Conservation (phyloP, 2,888 invertebrate species). For the Tanaodytes sp. region DNA sequence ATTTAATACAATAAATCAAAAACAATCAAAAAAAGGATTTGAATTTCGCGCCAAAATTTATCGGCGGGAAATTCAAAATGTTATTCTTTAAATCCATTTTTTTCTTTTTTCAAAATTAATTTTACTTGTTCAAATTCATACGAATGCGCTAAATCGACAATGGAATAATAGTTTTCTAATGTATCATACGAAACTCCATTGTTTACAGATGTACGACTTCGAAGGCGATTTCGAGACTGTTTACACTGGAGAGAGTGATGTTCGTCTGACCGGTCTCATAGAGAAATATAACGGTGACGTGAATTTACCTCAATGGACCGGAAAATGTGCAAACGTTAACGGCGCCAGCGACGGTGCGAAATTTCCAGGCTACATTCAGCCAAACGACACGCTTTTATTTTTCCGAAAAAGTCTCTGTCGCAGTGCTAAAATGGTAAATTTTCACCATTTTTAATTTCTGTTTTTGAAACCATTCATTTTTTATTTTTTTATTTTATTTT, state of each 20-base stretch:
- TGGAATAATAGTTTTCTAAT: too few species aligned
- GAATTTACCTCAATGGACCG: conserved; percentile 85
- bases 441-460: too few species aligned
- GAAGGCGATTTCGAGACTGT: conserved; percentile 85
- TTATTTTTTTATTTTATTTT: neutral
- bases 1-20: too few species aligned
- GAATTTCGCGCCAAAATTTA: too few species aligned
- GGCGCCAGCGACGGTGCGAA: conserved; percentile 89
- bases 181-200: conserved; percentile 13
- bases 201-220: conserved; percentile 87
- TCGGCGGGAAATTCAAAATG: too few species aligned
- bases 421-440: conserved; percentile 81
- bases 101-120: too few species aligned
- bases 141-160: too few species aligned
- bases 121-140: too few species aligned
- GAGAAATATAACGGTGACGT: conserved; percentile 84
- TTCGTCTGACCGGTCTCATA: conserved; percentile 79
- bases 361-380: conserved; percentile 81
- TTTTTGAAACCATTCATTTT: conserved; percentile 5
- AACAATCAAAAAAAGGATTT: neutral
- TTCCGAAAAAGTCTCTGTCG: conserved; percentile 90
- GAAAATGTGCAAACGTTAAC: conserved; percentile 84
- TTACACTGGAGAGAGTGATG: conserved; percentile 80
- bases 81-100: too few species aligned
- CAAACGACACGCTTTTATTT: conserved; percentile 82